Evolutionary conservation across 1,140 invertebrate species (phyloP).

Genomic region (Aphaenogaster rudis): DNA sequence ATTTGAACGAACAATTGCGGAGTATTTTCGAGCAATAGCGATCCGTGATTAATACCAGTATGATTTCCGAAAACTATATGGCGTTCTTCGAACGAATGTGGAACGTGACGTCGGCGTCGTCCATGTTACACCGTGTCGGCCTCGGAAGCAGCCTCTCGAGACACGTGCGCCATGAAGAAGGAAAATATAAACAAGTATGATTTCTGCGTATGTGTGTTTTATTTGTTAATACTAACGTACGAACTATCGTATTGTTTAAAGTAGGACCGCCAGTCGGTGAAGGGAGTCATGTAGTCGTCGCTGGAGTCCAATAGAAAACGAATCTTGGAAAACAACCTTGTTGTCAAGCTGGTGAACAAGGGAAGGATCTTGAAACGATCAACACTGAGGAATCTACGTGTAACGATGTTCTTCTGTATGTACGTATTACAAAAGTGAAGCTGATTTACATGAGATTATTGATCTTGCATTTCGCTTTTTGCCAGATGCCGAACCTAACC

Average conservation of each 20-base stretch:
- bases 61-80: too few relatives aligned
- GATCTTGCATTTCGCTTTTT: neutral
- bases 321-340: neutral
- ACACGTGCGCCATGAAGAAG: too few relatives aligned
- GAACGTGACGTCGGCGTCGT: too few relatives aligned
- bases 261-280: neutral
- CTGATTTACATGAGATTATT: neutral
- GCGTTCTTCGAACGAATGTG: too few relatives aligned
- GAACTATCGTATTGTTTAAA: neutral
- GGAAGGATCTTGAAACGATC: neutral
- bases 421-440: neutral
- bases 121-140: too few relatives aligned
- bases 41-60: too few relatives aligned
- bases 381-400: neutral
- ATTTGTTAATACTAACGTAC: neutral
- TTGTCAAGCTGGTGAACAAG: neutral
- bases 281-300: neutral
- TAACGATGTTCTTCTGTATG: neutral
- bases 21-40: too few relatives aligned
- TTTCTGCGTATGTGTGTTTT: neutral
- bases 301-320: neutral
- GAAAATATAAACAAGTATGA: neutral
- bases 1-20: too few relatives aligned
- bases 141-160: too few relatives aligned
- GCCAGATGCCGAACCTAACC: slow-evolving; percentile 21